Conservation (phyloP, 2,797 vertebrate species). For the Poeciliopsis infans region DNA sequence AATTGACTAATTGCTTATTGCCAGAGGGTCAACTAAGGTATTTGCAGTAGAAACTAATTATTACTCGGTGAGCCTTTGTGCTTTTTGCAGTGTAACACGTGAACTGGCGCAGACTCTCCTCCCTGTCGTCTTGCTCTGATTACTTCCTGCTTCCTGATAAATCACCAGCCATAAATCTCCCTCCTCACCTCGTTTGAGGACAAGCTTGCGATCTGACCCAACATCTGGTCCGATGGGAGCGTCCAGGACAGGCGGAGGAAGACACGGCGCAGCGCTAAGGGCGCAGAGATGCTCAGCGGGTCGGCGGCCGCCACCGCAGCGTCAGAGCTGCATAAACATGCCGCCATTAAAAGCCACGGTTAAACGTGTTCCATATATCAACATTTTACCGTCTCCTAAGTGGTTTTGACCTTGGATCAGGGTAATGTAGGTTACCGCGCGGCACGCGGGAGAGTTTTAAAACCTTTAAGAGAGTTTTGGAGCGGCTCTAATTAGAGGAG, state of each 20-base stretch:
- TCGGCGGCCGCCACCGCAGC: constrained; percentile 40
- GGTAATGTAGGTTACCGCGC: constrained; percentile 37
- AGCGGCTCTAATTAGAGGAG: constrained; percentile 27
- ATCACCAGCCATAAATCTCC: constrained; percentile 46
- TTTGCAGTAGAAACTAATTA: too few species aligned
- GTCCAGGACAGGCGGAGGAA: constrained; percentile 44
- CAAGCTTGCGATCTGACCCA: constrained; percentile 21
- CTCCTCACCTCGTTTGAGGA: constrained; percentile 12
- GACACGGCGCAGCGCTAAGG: constrained; percentile 2
- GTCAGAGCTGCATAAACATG: constrained; percentile 6
- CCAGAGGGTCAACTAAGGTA: too few species aligned
- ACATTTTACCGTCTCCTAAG: constrained; percentile 64
- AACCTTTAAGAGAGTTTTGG: constrained; percentile 35
- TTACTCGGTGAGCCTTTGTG: too few species aligned
- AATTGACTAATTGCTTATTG: too few species aligned
- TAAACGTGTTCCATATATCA: constrained; percentile 55
- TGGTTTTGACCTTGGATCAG: constrained; percentile 68
- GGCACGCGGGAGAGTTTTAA: constrained; percentile 24
- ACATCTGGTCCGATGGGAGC: constrained; percentile 30
- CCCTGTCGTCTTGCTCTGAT: constrained; percentile 52
- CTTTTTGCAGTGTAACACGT: constrained; percentile 18
- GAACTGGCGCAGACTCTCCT: constrained; percentile 7
- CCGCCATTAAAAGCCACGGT: constrained; percentile 35
- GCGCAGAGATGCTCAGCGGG: constrained; percentile 20
- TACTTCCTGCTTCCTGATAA: constrained; percentile 49